Evolutionary conservation across 2,113 vertebrate genomes (phyloP), one percentile per base, ranked within the genome.

Genomic region (Tamias sibiricus): DNA sequence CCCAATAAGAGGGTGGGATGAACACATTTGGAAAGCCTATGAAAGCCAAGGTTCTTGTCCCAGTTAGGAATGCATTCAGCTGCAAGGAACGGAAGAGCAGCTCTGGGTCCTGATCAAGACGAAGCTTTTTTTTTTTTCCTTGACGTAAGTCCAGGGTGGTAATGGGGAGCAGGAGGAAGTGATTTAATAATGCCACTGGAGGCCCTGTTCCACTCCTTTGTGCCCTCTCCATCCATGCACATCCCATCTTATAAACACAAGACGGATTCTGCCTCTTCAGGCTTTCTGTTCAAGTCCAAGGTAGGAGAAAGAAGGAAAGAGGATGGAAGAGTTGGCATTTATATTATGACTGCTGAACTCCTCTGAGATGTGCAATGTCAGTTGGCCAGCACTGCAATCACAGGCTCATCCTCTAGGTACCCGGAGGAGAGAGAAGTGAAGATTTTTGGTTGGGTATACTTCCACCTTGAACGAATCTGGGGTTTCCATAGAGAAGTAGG

Each of bases 141-240:
- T 24, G 64, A 62, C 12, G 11, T 52, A 26, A 49, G 42, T 57
- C 32, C n/a, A 13, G 12, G 17, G 42, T 11, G 22, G 42, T 19
- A 11, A 47, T 10, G 32, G 12, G 7, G 54, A n/a, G 20, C 32
- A 35, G 94, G 32, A 44, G 57, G 13, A 71, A 5, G 71, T 54
- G 75, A 74, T 13, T 24, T 26, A 49, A 42, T 13, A 19, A 42
- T 4, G 20, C 37, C 24, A 0, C 0, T 0, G n/a, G n/a, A 37
- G 30, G 8, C 42, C 17, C 20, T 20, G 26, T 57, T 37, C 86
- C 52, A 35, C 10, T 47, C 62, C 71, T 77, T 74, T 62, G 19
- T 0, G 22, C 40, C 44, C 30, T 28, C 7, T 11, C 62, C 74
- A 54, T 40, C 37, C n/a, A 40, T 22, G 24, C 0, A 4, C 54